Conservation (phyloP, 2,888 invertebrate species). For the Harmothoe impar region DNA sequence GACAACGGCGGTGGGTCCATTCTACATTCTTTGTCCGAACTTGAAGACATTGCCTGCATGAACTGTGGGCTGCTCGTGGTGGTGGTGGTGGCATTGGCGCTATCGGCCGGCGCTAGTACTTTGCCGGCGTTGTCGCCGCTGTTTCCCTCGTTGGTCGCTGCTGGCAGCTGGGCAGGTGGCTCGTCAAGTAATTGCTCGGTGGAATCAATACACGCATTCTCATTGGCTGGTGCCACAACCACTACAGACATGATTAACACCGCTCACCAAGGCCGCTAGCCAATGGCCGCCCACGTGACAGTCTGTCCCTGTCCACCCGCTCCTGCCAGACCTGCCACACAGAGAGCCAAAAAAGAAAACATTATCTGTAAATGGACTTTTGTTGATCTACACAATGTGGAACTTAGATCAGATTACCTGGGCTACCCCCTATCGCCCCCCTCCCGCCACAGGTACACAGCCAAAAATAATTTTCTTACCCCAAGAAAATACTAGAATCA, state of each 20-base stretch:
- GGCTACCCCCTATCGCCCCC: not conserved
- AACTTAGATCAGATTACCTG: not conserved
- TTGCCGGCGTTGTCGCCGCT: not conserved
- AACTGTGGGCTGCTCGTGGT: not conserved
- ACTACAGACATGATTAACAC: constrained; percentile 76
- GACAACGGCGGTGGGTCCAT: not conserved
- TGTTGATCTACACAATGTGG: not conserved
- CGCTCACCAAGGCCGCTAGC: not conserved
- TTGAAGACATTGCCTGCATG: constrained; percentile 10
- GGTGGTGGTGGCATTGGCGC: not conserved
- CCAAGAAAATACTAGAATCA: too few species aligned
- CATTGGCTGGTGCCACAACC: constrained; percentile 78
- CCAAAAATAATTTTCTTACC: too few species aligned
- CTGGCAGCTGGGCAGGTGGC: constrained; percentile 5
- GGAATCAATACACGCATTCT: constrained; percentile 79
- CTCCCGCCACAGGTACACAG: too few species aligned
- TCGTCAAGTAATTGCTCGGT: constrained; percentile 74
- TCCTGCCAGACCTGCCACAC: not conserved
- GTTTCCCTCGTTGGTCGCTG: not conserved
- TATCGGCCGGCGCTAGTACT: not conserved
- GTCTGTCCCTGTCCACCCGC: not conserved
- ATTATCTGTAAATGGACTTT: not conserved
- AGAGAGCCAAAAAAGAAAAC: not conserved
- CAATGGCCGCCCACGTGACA: constrained; percentile 14
- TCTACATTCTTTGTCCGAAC: constrained; percentile 36